Evolutionary conservation across 2,888 invertebrate genomes (phyloP), one percentile per base, ranked within the genome.

Genomic region (Branchellion lobata): DNA sequence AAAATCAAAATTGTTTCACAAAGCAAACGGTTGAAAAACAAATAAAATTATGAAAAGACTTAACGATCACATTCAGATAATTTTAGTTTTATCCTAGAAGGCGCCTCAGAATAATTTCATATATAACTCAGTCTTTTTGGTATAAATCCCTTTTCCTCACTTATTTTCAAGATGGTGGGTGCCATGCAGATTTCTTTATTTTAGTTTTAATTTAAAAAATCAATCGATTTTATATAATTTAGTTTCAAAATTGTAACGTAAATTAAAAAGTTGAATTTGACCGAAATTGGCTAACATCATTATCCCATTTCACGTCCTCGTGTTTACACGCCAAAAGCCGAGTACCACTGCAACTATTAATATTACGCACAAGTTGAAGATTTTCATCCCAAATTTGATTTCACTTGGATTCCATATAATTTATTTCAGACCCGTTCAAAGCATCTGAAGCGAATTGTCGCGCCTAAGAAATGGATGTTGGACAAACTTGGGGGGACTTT

Each of bases 391-490:
- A 65, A 11, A 65, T 11, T 21, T 65, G n/a, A 65, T 11, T 65
- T 65, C 5, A 11, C 21, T 21, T 8, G 5, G 8, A 40, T 40
- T 5, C 40, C 14, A 40, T 40, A 8, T 14, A 40, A 8, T 14
- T 40, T 5, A 3, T 57, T 57, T 5, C n/a, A 57, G 61, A n/a
- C 14, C 61, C 61, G 61, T 8, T 97, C 96, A 90, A 97, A 98
- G 91, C 98, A 98, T 90, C 91, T 99, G 91, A 99, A 99, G 92
- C 96, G 99, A 90, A 91, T 99, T 87, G 93, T 94, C 88, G 99
- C 99, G 81, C 99, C 99, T 18, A 97, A 96, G 90, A 95, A 98
- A 93, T 99, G 99, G 99, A 98, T 99, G 97, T 92, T 99, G 91
- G 98, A 97, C 91, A 99, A 99, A 90, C 90, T 98, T 86, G 95